Percentiles rank a stretch among this genome's conserved stretches.
These are phyloP conservation scores for Oryctes rhinoceros DNA, from an alignment of 1,140 invertebrate species.

Conservation along the genomic window DNA sequence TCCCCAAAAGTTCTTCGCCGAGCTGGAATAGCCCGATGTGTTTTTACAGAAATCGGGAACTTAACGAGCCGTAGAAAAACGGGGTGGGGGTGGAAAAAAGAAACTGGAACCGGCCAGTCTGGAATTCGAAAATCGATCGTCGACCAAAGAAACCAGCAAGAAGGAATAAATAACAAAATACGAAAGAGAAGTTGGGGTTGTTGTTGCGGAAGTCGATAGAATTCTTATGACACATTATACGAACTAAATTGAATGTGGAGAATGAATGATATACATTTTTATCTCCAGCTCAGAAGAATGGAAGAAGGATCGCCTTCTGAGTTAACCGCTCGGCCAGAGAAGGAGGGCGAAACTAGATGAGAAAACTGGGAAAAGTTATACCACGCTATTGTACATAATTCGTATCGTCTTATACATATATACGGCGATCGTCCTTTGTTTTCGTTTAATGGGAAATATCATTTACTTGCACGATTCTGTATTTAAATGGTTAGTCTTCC, in stretches of 20 bases:
- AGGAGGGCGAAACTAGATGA: background rate
- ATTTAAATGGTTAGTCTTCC: too few relatives aligned
- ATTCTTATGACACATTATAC: slow-evolving; percentile 11
- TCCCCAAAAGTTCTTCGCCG: too few relatives aligned
- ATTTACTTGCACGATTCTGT: too few relatives aligned
- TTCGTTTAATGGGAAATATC: too few relatives aligned
- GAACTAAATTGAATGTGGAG: background rate
- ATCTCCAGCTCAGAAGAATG: background rate
- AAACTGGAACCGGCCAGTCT: background rate
- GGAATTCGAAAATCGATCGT: background rate
- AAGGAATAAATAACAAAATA: slow-evolving; percentile 1
- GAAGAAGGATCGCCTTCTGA: background rate
- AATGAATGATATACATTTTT: background rate
- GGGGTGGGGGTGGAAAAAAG: background rate
- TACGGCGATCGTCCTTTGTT: too few relatives aligned
- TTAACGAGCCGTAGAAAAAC: too few relatives aligned
- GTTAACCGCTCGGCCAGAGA: background rate
- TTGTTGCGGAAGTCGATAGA: slow-evolving; percentile 9
- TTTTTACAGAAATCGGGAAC: too few relatives aligned
- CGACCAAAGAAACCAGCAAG: background rate
- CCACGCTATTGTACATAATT: too few relatives aligned
- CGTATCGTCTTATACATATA: too few relatives aligned
- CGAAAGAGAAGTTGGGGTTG: background rate
- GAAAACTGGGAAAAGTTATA: background rate
- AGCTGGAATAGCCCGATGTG: too few relatives aligned